Evolutionary conservation across 1,140 invertebrate species (phyloP).

Genomic region (Helicoverpa armigera): DNA sequence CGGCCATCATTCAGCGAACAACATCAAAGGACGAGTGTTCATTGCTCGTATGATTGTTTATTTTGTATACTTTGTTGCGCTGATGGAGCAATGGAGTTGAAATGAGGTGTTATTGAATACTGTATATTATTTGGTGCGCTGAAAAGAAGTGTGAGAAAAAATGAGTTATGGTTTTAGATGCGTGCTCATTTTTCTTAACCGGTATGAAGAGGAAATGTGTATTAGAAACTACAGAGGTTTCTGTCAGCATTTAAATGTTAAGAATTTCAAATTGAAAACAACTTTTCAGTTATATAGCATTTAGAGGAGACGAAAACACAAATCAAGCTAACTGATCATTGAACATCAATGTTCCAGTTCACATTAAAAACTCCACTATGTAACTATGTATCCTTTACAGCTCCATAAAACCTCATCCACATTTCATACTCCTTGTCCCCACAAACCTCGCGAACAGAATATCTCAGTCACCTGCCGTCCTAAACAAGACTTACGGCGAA

Average conservation of each 20-base stretch:
- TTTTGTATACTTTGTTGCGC: conserved; percentile 45
- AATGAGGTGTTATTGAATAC: conserved; percentile 32
- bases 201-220: not conserved
- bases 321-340: too few species aligned
- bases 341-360: not conserved
- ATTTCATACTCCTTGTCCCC: not conserved
- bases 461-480: conserved; percentile 45
- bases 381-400: not conserved
- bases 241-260: too few species aligned
- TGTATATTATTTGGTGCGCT: conserved; percentile 26
- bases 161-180: conserved; percentile 40
- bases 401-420: conserved; percentile 3
- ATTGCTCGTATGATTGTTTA: conserved; percentile 47
- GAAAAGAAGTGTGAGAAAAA: conserved; percentile 36
- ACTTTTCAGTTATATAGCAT: too few species aligned
- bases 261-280: too few species aligned
- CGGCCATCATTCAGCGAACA: conserved; percentile 39
- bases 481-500: conserved; percentile 53
- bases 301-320: too few species aligned
- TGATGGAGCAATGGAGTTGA: conserved; percentile 46
- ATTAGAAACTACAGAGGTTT: not conserved
- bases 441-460: not conserved
- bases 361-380: not conserved
- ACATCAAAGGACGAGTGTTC: conserved; percentile 49
- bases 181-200: conserved; percentile 5